Evolutionary conservation across 2,113 vertebrate species (phyloP).

Genomic region (Coreoperca whiteheadi): DNA sequence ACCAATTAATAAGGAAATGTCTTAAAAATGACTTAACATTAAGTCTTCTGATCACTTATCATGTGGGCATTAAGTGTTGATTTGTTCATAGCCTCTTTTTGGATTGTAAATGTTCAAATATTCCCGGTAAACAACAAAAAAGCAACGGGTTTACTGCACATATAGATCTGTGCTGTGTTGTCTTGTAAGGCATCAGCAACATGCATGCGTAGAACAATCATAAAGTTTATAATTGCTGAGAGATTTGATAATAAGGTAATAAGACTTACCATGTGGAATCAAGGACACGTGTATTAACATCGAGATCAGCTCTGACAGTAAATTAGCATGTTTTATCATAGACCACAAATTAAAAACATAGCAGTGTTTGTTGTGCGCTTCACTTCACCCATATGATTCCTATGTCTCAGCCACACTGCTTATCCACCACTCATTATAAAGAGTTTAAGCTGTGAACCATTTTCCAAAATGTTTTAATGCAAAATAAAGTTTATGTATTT

Average conservation of each 20-base stretch:
- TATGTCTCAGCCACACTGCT: not conserved
- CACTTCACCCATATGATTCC: not conserved
- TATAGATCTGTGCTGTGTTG: not conserved
- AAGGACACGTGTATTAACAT: slow-evolving; percentile 10
- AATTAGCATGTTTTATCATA: slow-evolving; percentile 5
- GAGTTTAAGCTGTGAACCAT: not conserved
- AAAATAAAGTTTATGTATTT: not conserved
- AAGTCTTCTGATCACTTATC: not conserved
- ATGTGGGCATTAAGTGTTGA: not conserved
- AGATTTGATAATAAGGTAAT: slow-evolving; percentile 15
- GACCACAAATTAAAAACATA: slow-evolving; percentile 27
- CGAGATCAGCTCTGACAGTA: not conserved
- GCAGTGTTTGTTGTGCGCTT: not conserved
- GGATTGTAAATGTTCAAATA: slow-evolving; percentile 24
- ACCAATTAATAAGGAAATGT: slow-evolving; percentile 8
- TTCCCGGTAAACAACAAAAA: not conserved
- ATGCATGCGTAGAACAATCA: not conserved
- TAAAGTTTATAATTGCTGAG: not conserved
- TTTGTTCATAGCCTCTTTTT: slow-evolving; percentile 38
- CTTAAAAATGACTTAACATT: not conserved
- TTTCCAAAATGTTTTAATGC: not conserved
- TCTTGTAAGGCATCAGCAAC: not conserved
- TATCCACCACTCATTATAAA: not conserved
- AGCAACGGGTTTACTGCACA: not conserved
- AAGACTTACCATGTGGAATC: not conserved